Evolutionary conservation across 2,797 vertebrate species (phyloP).

Genomic region (Acanthiza pusilla): DNA sequence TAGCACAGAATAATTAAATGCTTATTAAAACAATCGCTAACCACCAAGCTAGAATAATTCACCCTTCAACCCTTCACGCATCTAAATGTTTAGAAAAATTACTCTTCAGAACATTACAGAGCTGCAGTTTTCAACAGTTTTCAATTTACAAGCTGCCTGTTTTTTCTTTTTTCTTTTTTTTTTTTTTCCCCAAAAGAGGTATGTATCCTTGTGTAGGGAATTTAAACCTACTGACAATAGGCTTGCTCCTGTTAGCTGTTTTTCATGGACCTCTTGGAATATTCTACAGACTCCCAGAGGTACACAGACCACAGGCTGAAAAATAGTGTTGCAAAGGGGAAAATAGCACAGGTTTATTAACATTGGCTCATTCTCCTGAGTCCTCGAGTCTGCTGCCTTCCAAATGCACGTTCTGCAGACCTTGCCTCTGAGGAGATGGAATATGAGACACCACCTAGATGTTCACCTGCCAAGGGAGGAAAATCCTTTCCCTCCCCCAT

Average conservation of each 20-base stretch:
- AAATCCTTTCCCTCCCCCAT: conserved; percentile 23
- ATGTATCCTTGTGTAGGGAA: background rate
- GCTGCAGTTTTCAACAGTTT: conserved; percentile 46
- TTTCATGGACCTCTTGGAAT: background rate
- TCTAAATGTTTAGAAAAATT: background rate
- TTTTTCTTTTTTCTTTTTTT: background rate
- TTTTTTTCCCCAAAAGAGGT: background rate
- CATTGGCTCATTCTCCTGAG: background rate
- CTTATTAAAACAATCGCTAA: background rate
- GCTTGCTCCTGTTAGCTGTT: background rate
- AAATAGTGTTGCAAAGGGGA: background rate
- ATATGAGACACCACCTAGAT: conserved; percentile 18
- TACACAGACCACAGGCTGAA: background rate
- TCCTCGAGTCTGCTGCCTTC: background rate
- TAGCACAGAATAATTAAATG: background rate
- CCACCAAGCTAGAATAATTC: background rate
- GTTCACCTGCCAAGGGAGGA: conserved; percentile 35
- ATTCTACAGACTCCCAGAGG: background rate
- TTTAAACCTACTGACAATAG: background rate
- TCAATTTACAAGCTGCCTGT: background rate
- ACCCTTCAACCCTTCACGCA: background rate
- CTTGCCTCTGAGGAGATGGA: background rate
- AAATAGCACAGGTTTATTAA: background rate
- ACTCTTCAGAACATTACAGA: background rate
- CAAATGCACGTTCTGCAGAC: background rate